Evolutionary conservation across 2,888 invertebrate genomes (phyloP).

Genomic region (Ceriagrion tenellum): DNA sequence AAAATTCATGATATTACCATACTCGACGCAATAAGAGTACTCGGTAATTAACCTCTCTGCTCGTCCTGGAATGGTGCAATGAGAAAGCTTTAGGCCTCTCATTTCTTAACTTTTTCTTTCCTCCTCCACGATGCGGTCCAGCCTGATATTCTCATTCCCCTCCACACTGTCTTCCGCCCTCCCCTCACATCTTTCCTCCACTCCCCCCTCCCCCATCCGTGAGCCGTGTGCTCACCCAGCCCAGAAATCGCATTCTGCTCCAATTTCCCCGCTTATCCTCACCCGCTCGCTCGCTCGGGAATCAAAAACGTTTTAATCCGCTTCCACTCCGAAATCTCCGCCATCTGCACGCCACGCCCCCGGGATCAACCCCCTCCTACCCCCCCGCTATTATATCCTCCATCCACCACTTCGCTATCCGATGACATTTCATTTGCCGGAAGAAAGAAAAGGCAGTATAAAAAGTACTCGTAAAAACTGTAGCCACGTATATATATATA

Average conservation of each 20-base stretch:
- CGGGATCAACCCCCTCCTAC: neutral
- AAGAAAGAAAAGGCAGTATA: neutral
- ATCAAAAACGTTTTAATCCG: conserved; percentile 22
- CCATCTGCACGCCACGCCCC: neutral
- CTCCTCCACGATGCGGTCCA: too few relatives aligned
- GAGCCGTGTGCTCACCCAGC: neutral
- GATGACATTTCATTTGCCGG: conserved; percentile 29
- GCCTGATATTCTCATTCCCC: neutral
- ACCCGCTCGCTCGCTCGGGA: neutral
- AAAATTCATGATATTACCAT: too few relatives aligned
- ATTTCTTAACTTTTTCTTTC: too few relatives aligned
- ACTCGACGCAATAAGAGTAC: too few relatives aligned
- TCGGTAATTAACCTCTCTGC: too few relatives aligned
- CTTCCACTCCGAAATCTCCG: neutral
- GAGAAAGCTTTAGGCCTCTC: too few relatives aligned
- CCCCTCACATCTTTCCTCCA: neutral
- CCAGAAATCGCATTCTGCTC: conserved; percentile 47
- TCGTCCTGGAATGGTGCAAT: too few relatives aligned
- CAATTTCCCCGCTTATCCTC: conserved; percentile 30
- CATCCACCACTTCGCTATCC: neutral
- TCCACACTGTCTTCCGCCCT: neutral
- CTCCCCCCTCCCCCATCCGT: neutral
- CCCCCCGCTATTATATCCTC: too few relatives aligned
- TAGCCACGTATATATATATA: neutral
- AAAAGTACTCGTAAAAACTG: neutral